phyloP scores from a whole-genome alignment of 1,140 invertebrate species.

The Tribolium castaneum region DNA sequence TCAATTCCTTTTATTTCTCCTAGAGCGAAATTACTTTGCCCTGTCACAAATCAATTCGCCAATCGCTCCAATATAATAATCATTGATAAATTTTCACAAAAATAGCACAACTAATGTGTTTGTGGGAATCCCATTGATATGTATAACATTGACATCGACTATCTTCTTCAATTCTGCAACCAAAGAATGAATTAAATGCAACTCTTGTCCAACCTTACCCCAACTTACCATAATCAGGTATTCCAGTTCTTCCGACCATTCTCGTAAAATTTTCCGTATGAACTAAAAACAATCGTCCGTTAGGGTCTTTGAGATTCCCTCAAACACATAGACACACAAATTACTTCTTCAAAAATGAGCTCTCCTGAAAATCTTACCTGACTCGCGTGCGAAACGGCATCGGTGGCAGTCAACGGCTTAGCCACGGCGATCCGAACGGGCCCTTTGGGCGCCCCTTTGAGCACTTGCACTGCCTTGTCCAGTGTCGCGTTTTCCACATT shows the following conservation, averaged over 20 bases:
- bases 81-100: conserved; percentile 1
- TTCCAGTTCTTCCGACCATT: conserved; percentile 57
- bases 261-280: conserved; percentile 58
- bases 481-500: conserved; percentile 81
- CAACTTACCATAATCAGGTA: conserved; percentile 57
- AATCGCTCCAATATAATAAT: not conserved
- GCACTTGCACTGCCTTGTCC: conserved; percentile 84
- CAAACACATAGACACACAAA: conserved; percentile 46
- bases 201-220: not conserved
- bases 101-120: conserved; percentile 19
- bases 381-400: conserved; percentile 67
- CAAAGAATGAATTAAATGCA: conserved; percentile 22
- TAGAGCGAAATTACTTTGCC: not conserved
- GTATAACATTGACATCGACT: conserved; percentile 31
- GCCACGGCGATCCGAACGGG: conserved; percentile 85
- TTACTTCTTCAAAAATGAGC: not conserved
- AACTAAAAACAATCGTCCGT: conserved; percentile 60
- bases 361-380: conserved; percentile 66
- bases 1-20: not conserved
- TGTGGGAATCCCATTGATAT: conserved; percentile 38
- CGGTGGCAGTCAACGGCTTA: conserved; percentile 84
- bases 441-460: conserved; percentile 83
- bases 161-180: conserved; percentile 29
- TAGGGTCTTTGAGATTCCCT: conserved; percentile 40
- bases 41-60: not conserved